Base-by-base conservation (phyloP, 2,113 vertebrate species). In the Pantherophis guttatus region DNA sequence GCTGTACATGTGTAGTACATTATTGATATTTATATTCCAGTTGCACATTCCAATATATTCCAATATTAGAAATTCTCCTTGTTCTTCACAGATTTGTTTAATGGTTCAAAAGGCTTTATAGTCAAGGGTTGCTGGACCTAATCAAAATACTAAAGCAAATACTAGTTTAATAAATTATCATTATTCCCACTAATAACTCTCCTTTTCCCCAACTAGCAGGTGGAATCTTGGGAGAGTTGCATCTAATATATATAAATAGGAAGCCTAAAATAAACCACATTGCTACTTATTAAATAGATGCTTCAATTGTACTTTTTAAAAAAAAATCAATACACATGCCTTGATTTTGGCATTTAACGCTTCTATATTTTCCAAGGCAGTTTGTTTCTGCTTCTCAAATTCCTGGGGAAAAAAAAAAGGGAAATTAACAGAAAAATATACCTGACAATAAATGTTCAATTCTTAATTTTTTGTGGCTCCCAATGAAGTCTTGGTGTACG, bases 361-460 rank as follows among this genome's bases (percentile, higher is more conserved):
- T 4, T 89, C 52, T 92, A 97, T 86, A 70, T 94, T 89, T 48
- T 95, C 15, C 26, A 26, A 24, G 29, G 95, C 93, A 2, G 24
- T 91, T 62, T 96, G 59, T n/a, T 96, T 95, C 24, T 96, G 95
- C 86, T 95, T 96, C 44, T 96, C 21, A 65, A 96, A 93, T n/a
- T 94, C 96, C 97, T 97, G 54, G 87, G 94, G 95, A 1, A 81
- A 39, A 1, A 75, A 58, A 86, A 50, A 19, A 26, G 29, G 19
- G 26, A 9, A 33, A 8, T 93, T 50, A 39, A 26, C 7, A 87
- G 48, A 52, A 21, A 86, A 65, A 17, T 53, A 62, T 33, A 62
- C 50, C 7, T 52, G 26, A 44, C 54, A 54, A 48, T 53, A 48
- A 58, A 91, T 9, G 57, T 85, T 59, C 3, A 92, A 57, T 92